Percentiles rank a stretch among this genome's conserved stretches.
phyloP scores from a whole-genome alignment of 1,140 invertebrate species.

The Drosophila pruinosa region DNA sequence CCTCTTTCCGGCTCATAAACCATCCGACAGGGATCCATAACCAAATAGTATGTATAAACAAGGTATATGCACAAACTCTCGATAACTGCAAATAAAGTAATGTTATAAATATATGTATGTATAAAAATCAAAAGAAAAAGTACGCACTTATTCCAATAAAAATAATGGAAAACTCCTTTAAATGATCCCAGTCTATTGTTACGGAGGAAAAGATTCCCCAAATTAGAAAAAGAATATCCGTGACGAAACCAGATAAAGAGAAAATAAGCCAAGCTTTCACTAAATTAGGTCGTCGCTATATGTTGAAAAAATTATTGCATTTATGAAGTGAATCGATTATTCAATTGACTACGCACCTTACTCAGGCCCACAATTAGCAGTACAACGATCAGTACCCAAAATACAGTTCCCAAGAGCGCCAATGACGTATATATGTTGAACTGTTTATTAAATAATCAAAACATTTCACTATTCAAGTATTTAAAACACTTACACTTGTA shows the following conservation, averaged over 20 bases:
- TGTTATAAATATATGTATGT: neutral
- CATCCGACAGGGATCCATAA: constrained; percentile 37
- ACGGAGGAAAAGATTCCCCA: constrained; percentile 47
- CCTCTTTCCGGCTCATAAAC: neutral
- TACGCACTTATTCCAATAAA: constrained; percentile 53
- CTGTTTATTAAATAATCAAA: constrained; percentile 15
- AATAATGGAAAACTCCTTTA: constrained; percentile 42
- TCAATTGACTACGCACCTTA: constrained; percentile 43
- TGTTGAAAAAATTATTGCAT: neutral
- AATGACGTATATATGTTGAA: constrained; percentile 33
- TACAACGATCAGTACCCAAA: constrained; percentile 55
- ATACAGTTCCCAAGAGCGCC: constrained; percentile 56
- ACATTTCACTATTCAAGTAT: neutral
- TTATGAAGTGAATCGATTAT: neutral
- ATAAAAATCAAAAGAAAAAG: neutral
- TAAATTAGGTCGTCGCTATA: constrained; percentile 35
- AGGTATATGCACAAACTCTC: constrained; percentile 47
- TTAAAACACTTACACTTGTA: constrained; percentile 26
- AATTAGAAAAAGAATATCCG: constrained; percentile 42
- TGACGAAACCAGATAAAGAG: constrained; percentile 46
- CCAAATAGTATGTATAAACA: constrained; percentile 44
- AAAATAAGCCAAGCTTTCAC: constrained; percentile 56
- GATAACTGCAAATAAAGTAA: constrained; percentile 27
- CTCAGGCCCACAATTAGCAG: constrained; percentile 52
- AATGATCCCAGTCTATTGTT: constrained; percentile 44